Evolutionary conservation across 1,140 invertebrate species (phyloP), one percentile per base, ranked within the genome.

Genomic region (Papilio polytes): DNA sequence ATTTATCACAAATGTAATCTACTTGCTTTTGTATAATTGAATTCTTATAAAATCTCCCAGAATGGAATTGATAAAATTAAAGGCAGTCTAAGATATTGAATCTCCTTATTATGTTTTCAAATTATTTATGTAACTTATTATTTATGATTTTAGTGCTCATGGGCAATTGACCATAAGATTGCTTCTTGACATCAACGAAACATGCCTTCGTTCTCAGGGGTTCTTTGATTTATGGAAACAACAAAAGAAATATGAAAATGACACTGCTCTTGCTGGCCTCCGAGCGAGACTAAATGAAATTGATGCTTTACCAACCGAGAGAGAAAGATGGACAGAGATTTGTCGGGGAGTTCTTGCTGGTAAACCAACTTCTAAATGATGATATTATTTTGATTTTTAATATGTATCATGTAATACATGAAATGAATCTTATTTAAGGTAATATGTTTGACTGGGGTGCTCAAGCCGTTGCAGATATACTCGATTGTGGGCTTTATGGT

Each of bases 361-460:
- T 95, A 88, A 85, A n/a, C 74, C 70, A 72, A 56, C 63, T 10
- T 78, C 20, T 51, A 74, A 26, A 6, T 63, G 31, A 74, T 20
- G 20, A 63, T 56, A 12, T 3, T 7, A 78, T 59, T 78, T 41
- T 59, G 1, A 48, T 18, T 51, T 48, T 26, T 18, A 18, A 48
- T 78, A 73, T 26, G 20, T 81, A 20, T 79, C 41, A 53, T 56
- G 13, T 31, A 73, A 53, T 78, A 13, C 3, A 7, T 51, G 6
- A 63, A 76, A 48, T 76, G 74, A 51, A 13, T 59, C 53, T 76
- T 51, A 59, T 31, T 66, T 46, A 96, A 87, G 98, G 98, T 31
- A 99, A 99, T 95, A 98, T 99, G 94, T 99, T 99, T 95, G 99
- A 99, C 94, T 99, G 98, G 98, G 98, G 98, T 53, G 98, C 98